Evolutionary conservation across 1,140 invertebrate species (phyloP), one percentile per base, ranked within the genome.

Genomic region (Monochamus saltuarius): DNA sequence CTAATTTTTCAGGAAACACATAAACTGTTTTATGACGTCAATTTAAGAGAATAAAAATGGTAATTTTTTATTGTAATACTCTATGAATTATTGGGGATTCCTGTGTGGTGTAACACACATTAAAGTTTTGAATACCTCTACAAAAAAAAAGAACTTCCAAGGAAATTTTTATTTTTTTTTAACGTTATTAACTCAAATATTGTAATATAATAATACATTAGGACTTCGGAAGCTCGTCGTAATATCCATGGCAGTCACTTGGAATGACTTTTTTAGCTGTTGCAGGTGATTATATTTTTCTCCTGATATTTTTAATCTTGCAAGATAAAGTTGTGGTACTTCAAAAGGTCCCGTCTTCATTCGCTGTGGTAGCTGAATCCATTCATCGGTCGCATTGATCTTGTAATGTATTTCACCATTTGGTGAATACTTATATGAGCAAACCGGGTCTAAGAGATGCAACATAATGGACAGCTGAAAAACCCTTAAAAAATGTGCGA

Each of bases 181-280:
- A n/a, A n/a, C n/a, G n/a, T n/a, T n/a, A n/a, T n/a, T n/a, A n/a
- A n/a, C n/a, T n/a, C n/a, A n/a, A n/a, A n/a, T n/a, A n/a, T n/a
- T n/a, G n/a, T n/a, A n/a, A n/a, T n/a, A n/a, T n/a, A n/a, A n/a
- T n/a, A n/a, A n/a, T n/a, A n/a, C n/a, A n/a, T n/a, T n/a, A n/a
- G n/a, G n/a, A n/a, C n/a, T n/a, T 39, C 13, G 38, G 0, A 40
- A 40, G 38, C 38, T 40, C 38, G 14, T 40, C 38, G 8, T 40
- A 40, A 9, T n/a, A 40, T 40, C 38, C 14, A 13, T 40, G 38
- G 38, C 7, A 40, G 38, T 40, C 68, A 35, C 13, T 43, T 45
- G 39, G 11, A 52, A 40, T 19, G 8, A 50, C 14, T 13, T 22
- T 50, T 50, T 16, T n/a, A 35, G 22, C 29, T 50, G 17, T 29